Base-by-base conservation (phyloP, 2,113 vertebrate species). In the Anhinga rufa region DNA sequence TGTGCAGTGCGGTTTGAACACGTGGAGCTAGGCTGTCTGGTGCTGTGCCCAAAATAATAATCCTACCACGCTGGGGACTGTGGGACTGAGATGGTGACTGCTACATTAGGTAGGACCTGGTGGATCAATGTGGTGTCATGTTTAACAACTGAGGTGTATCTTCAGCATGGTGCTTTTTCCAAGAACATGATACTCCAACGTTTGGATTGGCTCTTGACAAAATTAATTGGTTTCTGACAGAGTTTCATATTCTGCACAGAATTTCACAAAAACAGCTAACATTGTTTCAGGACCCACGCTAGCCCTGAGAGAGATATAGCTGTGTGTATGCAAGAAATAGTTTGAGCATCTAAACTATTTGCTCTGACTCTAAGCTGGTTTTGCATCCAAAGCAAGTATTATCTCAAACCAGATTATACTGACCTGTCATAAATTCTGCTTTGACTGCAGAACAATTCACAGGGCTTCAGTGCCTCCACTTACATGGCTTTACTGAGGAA, bases 101-200 rank as follows among this genome's bases (percentile, higher is more conserved):
- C n/a, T 82, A 9, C 17, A 10, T 36, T 68, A 78, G 17, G 2
- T 22, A 17, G 61, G 31, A 66, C 0, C 0, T 2, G 2, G 17
- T 82, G 4, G 46, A 34, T 75, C 18, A 7, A 1, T 36, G 9
- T 57, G n/a, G 13, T 64, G 25, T 62, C 3, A 1, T 17, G 14
- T 75, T 58, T 66, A 86, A 26, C 21, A 34, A 0, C 18, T 24
- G 22, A 38, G 15, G 25, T 72, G 7, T 20, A 6, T 78, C 18
- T 85, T 61, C 49, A 95, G 58, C 68, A 10, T 38, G 15, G 57
- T 48, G 17, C 21, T 55, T 82, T 77, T 51, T 75, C 28, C 3
- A 1, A 40, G 40, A 58, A 40, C 14, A 0, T 15, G 74, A 12
- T 36, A n/a, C n/a, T 38, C 34, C 19, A 82, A 34, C 10, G 18